Evolutionary conservation across 2,797 vertebrate genomes (phyloP), one percentile per base, ranked within the genome.

Genomic region (Anisognathus igniventris): DNA sequence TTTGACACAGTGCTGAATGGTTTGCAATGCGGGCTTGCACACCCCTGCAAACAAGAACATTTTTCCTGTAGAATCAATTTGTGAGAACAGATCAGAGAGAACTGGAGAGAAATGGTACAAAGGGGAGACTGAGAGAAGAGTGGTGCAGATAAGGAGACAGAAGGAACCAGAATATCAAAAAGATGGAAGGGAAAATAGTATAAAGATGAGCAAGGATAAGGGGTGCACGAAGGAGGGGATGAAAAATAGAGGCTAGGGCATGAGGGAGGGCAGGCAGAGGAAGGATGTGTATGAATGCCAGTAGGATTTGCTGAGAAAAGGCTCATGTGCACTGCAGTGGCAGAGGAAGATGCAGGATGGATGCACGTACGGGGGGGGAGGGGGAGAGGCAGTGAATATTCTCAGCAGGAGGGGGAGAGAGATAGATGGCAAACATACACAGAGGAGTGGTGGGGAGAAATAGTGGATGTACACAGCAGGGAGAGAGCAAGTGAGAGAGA

Each of bases 381-480:
- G 94, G 72, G 88, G 47, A 86, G 90, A 92, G 75, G 54, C 70
- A 62, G 88, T 90, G 90, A 91, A 87, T 93, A 64, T 60, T 50
- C 96, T 60, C 80, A 86, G 97, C 95, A 45, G 95, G 96, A 90
- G 76, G 4, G 73, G 68, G 31, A 75, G 92, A 92, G 82, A 94
- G 94, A 94, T 84, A 60, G 47, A 95, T 90, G 71, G 74, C 83
- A 89, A 92, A 88, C 77, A 94, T 16, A 79, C 79, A 30, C 85
- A 35, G 94, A 93, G 94, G 82, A 91, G 83, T 93, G 88, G 79
- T 53, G 60, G 79, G 65, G 85, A 94, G 86, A 85, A 96, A 93
- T 72, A 27, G 74, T 94, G 95, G 94, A 72, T 54, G 56, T 96
- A 92, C 96, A 9, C 95, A 95, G 96, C 92, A 67, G 80, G 85